Conservation (phyloP, 1,140 invertebrate genomes). For the Vanessa tameamea region DNA sequence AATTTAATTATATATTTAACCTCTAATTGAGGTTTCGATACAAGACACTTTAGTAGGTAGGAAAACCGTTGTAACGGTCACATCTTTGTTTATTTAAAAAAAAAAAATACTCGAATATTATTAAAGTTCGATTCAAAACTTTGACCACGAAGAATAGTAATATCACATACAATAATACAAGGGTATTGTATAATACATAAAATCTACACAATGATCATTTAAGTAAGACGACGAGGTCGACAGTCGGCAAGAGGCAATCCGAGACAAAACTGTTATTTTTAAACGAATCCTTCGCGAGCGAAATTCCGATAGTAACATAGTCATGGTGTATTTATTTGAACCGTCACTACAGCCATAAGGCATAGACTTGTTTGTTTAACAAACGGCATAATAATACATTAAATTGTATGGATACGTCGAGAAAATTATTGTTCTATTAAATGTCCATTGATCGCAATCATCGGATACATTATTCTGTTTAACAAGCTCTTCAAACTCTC, state of each 20-base stretch:
- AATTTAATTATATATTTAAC: not conserved
- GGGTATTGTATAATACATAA: not conserved
- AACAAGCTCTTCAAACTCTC: conserved; percentile 36
- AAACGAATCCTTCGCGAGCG: conserved; percentile 12
- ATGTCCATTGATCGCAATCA: conserved; percentile 46
- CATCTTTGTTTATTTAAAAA: too few relatives aligned
- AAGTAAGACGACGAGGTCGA: conserved; percentile 16
- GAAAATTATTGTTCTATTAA: conserved; percentile 39
- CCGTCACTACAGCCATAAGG: not conserved
- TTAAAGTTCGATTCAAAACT: too few relatives aligned
- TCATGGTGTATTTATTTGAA: not conserved
- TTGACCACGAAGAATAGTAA: too few relatives aligned
- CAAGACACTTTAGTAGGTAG: too few relatives aligned
- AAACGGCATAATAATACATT: not conserved
- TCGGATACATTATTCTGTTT: conserved; percentile 43
- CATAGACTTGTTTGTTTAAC: not conserved
- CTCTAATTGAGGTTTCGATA: not conserved
- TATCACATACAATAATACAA: too few relatives aligned
- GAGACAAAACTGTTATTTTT: conserved; percentile 25
- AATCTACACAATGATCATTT: not conserved
- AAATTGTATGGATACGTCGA: not conserved
- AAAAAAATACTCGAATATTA: too few relatives aligned
- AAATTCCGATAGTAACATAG: not conserved
- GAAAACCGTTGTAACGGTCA: too few relatives aligned
- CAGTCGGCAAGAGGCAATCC: conserved; percentile 16